Conservation (phyloP, 2,113 vertebrate genomes). For the Nibea coibor region DNA sequence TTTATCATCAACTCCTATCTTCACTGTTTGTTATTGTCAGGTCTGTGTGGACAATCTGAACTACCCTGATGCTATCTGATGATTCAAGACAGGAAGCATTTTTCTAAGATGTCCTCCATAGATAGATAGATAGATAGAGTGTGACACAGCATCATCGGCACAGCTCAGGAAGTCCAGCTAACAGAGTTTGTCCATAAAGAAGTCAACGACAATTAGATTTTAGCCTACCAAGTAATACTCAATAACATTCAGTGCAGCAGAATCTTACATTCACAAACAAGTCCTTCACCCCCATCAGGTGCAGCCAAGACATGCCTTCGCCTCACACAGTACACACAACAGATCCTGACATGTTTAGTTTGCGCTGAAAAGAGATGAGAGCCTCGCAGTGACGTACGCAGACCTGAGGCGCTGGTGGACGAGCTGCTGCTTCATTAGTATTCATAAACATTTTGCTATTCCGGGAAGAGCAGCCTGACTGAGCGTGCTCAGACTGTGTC, state of each 20-base stretch:
- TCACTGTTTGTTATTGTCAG: slow-evolving; percentile 40
- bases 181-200: background rate
- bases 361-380: slow-evolving; percentile 18
- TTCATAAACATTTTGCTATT: slow-evolving; percentile 62
- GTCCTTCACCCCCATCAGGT: background rate
- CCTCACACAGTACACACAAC: background rate
- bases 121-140: too few relatives aligned
- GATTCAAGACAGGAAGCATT: slow-evolving; percentile 42
- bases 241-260: background rate
- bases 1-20: slow-evolving; percentile 24
- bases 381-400: slow-evolving; percentile 5
- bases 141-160: background rate
- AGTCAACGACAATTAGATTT: slow-evolving; percentile 3
- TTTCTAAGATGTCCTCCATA: slow-evolving; percentile 39
- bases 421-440: slow-evolving; percentile 55
- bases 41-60: slow-evolving; percentile 35
- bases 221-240: background rate
- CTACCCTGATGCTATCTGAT: slow-evolving; percentile 41
- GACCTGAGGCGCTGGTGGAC: slow-evolving; percentile 2
- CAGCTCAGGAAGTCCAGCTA: background rate
- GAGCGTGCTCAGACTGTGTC: slow-evolving; percentile 52
- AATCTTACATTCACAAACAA: background rate
- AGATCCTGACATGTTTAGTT: slow-evolving; percentile 52
- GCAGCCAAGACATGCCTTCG: background rate
- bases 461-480: slow-evolving; percentile 15